Percentiles rank a stretch among this genome's conserved stretches.
Conservation (phyloP, 2,113 vertebrate species). For the Melanotaenia duboulayi region DNA sequence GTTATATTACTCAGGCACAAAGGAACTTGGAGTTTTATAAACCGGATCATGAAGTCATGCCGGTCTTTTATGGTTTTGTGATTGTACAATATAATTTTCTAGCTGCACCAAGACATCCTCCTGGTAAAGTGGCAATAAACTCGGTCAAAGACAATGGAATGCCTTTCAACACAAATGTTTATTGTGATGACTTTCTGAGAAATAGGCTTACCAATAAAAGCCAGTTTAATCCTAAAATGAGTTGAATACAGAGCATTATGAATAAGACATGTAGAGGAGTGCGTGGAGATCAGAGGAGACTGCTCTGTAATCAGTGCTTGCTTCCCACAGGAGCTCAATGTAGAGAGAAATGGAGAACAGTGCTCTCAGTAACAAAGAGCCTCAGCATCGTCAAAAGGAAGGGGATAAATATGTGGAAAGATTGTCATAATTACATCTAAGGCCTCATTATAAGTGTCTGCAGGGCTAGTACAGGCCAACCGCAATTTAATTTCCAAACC, state of each 20-base stretch:
- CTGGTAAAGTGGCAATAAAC: neutral
- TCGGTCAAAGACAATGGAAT: neutral
- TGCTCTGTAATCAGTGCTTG: conserved; percentile 31
- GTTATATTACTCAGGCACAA: no score
- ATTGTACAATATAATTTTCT: neutral
- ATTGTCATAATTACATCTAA: conserved; percentile 34
- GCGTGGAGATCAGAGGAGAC: conserved; percentile 21
- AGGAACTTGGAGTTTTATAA: no score
- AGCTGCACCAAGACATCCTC: neutral
- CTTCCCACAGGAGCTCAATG: conserved; percentile 36
- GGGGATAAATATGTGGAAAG: conserved; percentile 41
- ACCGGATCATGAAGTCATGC: neutral
- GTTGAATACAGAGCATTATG: conserved; percentile 5
- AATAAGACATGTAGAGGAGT: conserved; percentile 27
- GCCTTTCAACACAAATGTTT: neutral
- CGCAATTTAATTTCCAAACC: conserved; percentile 26
- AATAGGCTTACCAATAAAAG: neutral
- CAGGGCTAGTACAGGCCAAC: conserved; percentile 21
- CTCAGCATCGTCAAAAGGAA: conserved; percentile 34
- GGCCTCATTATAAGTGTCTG: conserved; percentile 40
- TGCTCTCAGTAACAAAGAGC: conserved; percentile 36
- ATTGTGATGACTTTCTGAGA: conserved; percentile 7
- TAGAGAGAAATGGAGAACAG: conserved; percentile 29
- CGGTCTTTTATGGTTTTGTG: neutral
- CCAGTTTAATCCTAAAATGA: conserved; percentile 2